Base-by-base conservation (phyloP, 1,140 invertebrate species). In the Drosophila auraria region DNA sequence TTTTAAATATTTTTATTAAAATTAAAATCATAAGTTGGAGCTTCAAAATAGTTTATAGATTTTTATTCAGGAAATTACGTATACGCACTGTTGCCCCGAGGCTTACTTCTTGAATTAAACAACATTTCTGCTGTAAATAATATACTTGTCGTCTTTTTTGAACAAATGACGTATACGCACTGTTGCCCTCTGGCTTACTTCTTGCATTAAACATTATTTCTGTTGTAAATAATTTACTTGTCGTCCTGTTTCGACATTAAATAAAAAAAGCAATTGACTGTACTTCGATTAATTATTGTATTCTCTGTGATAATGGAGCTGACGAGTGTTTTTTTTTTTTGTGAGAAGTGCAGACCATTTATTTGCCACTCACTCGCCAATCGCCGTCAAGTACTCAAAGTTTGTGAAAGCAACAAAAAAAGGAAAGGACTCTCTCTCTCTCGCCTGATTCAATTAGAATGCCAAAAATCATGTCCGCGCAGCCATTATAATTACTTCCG, bases 401-500 rank as follows among this genome's bases (percentile, higher is more conserved):
- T 30, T 70, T 33, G 45, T 17, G 14, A 12, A 23, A 5, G 12
- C 17, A 56, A 17, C 11, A 33, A 27, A 58, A 58, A 42, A 45
- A 33, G 57, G 69, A 57, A 30, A 30, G 27, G 27, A 30, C 27
- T 30, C 40, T 15, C 27, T 30, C 40, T 15, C 40, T 57, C 71
- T 56, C 54, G 54, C 33, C 20, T 56, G 72, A 87, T 87, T 87
- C 84, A 87, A 87, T 87, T 87, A 87, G 76, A 80, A 87, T 87
- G 83, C 68, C 83, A 87, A 87, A 87, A 87, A 80, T 89, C 83
- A 87, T 83, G 84, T 78, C 77, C 72, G 53, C 72, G 59, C 69
- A 83, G 73, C 68, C 80, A 89, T 89, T 76, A 89, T 89, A 87
- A 87, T 89, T 87, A 84, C 84, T 84, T 83, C 81, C 81, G 78